These are phyloP conservation scores for Melolontha melolontha DNA, from an alignment of 2,888 invertebrate genomes.

Conservation along the genomic window DNA sequence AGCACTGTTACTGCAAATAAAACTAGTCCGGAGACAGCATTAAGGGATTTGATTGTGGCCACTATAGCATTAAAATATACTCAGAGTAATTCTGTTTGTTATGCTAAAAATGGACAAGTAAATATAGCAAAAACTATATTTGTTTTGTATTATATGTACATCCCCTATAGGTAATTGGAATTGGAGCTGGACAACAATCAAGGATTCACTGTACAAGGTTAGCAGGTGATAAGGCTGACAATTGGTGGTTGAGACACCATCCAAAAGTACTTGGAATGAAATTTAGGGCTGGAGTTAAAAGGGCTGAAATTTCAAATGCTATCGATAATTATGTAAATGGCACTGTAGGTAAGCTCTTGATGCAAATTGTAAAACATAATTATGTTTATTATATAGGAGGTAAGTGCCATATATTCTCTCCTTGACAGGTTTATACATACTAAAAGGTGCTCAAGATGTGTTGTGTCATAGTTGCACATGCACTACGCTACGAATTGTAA, in stretches of 20 bases:
- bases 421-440: no score
- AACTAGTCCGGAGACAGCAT: conserved; percentile 76
- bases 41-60: conserved; percentile 93
- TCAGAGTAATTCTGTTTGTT: conserved; percentile 98
- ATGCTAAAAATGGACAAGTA: conserved; percentile 91
- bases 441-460: no score
- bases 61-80: conserved; percentile 97
- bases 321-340: conserved; percentile 95
- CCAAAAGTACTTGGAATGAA: conserved; percentile 85
- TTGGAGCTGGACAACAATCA: conserved; percentile 99
- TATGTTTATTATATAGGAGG: no score
- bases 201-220: conserved; percentile 97
- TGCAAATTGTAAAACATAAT: background rate
- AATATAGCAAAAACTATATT: conserved; percentile 14
- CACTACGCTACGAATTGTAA: no score
- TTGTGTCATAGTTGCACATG: no score
- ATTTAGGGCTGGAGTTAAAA: conserved; percentile 86
- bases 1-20: conserved; percentile 84
- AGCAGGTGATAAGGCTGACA: conserved; percentile 96
- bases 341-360: conserved; percentile 77
- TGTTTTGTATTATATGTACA: conserved; percentile 59
- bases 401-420: no score
- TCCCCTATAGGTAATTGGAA: conserved; percentile 79
- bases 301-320: conserved; percentile 94
- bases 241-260: conserved; percentile 98